Evolutionary conservation across 2,113 vertebrate genomes (phyloP), one percentile per base, ranked within the genome.

Genomic region (Perccottus glenii): DNA sequence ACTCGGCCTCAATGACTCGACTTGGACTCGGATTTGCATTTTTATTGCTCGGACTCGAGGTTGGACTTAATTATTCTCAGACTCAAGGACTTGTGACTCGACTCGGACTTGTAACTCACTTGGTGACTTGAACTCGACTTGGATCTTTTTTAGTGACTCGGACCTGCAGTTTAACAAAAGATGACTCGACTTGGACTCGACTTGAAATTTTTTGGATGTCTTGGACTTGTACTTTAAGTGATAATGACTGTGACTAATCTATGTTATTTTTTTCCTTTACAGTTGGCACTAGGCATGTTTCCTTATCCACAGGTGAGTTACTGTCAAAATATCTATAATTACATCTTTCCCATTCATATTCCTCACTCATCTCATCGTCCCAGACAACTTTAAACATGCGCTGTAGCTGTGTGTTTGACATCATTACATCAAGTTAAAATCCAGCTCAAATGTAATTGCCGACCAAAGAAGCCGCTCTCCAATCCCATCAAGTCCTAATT

Each of bases 241-340:
- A 33, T 5, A 38, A 16, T 1, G 15, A 40, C 55, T 9, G 57
- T 8, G 15, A 59, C 9, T 11, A 35, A 2, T 11, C 35, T 47
- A 64, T 12, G 44, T 27, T 91, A 64, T 90, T 92, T 88, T 94
- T 88, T 94, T 80, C 89, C 84, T 91, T 85, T 79, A 85, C 94
- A 99, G 97, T 92, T 99, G 92, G 97, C 95, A 57, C 93, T 99
- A 82, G 97, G 96, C 89, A 96, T 96, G 91, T 99, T 99, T 92
- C 97, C 97, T 71, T 99, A 99, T 93, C 96, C 96, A 93, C 97
- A 98, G 96, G 97, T 98, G 93, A 96, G 96, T 93, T 85, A 73
- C 81, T 91, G 91, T 90, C 85, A 91, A 89, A 46, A 46, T 46
- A 14, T 10, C 4, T 11, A 46, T 40, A 40, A 40, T 8, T 40